Percentiles rank a stretch among this genome's conserved stretches.
These are phyloP conservation scores for Festucalex cinctus DNA, from an alignment of 2,113 vertebrate species.

Conservation along the genomic window DNA sequence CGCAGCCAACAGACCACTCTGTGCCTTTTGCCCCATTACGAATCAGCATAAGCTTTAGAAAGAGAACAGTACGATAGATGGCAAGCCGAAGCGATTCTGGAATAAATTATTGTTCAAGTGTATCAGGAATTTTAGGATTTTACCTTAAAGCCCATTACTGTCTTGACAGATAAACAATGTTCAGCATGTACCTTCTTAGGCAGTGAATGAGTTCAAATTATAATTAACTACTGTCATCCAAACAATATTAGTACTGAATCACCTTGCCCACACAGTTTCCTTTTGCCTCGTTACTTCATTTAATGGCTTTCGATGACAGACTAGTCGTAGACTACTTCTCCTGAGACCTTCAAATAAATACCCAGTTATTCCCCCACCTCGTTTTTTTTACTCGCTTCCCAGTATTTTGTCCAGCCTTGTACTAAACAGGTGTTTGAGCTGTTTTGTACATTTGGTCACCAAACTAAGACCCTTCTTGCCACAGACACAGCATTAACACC, in stretches of 20 bases:
- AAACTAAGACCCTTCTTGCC: constrained; percentile 41
- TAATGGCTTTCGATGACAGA: constrained; percentile 11
- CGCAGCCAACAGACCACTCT: constrained; percentile 57
- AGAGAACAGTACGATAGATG: constrained; percentile 30
- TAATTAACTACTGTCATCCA: neutral
- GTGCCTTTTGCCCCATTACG: constrained; percentile 38
- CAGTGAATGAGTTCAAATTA: neutral
- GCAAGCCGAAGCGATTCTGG: constrained; percentile 28
- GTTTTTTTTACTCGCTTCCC: constrained; percentile 11
- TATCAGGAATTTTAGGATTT: constrained; percentile 5
- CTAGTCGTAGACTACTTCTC: constrained; percentile 2
- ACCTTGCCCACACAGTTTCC: neutral
- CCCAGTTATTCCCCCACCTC: constrained; percentile 2
- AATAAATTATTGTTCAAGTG: constrained; percentile 36
- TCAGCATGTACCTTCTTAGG: neutral
- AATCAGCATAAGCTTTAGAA: constrained; percentile 37
- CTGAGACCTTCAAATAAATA: constrained; percentile 17
- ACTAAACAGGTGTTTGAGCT: constrained; percentile 71
- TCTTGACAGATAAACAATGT: neutral
- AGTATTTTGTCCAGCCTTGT: constrained; percentile 19
- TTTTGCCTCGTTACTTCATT: neutral
- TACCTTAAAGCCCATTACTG: neutral
- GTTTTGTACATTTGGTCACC: constrained; percentile 57
- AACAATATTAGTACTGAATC: constrained; percentile 3
- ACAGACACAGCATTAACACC: constrained; percentile 69